Evolutionary conservation across 2,888 invertebrate genomes (phyloP).

Genomic region (Mactromeris polynyma): DNA sequence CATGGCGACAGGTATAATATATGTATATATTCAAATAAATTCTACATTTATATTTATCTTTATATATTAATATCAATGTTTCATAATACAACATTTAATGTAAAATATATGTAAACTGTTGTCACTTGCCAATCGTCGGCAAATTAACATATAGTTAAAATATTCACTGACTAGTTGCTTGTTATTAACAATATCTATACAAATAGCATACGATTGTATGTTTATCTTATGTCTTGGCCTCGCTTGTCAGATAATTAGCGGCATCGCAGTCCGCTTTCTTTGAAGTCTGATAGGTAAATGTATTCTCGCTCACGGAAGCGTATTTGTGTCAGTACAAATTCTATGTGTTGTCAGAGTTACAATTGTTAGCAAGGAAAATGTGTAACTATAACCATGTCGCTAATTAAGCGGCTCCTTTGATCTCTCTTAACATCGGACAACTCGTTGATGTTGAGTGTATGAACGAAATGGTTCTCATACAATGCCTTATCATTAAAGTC

Average conservation of each 20-base stretch:
- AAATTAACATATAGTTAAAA: too few relatives aligned
- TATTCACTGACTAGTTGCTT: too few relatives aligned
- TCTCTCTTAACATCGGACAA: conserved; percentile 40
- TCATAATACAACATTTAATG: too few relatives aligned
- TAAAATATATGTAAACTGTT: too few relatives aligned
- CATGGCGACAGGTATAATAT: too few relatives aligned
- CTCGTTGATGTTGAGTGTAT: conserved; percentile 22
- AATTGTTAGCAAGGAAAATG: conserved; percentile 25
- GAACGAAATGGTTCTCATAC: conserved; percentile 9
- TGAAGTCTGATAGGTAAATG: conserved; percentile 43
- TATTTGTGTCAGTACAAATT: conserved; percentile 50
- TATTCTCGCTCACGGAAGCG: conserved; percentile 42
- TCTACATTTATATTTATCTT: too few relatives aligned
- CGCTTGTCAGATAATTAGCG: conserved; percentile 7
- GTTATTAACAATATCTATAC: too few relatives aligned
- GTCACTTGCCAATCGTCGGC: too few relatives aligned
- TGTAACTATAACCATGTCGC: conserved; percentile 50
- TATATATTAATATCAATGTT: too few relatives aligned
- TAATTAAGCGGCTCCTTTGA: conserved; percentile 55
- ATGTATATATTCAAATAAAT: too few relatives aligned
- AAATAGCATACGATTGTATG: too few relatives aligned
- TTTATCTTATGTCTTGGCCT: background rate
- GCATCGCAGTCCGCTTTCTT: conserved; percentile 24
- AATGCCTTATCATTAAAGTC: conserved; percentile 28
- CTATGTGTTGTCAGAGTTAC: conserved; percentile 32